These are phyloP conservation scores for Neosilurus hyrtlii DNA, from an alignment of 2,797 vertebrate species.

Conservation along the genomic window DNA sequence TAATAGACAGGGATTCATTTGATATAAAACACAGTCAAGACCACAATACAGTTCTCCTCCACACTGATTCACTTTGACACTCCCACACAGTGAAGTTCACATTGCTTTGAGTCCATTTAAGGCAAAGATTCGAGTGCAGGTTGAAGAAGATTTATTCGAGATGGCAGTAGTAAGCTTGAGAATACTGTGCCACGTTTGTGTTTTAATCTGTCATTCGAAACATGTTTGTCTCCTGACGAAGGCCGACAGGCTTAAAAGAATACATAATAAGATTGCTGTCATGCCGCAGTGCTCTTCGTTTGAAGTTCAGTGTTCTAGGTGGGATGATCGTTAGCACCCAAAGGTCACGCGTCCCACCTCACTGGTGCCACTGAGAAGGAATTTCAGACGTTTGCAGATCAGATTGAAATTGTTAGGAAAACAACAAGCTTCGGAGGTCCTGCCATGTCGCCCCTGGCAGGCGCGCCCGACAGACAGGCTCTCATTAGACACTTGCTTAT, in stretches of 20 bases:
- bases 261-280: conserved; percentile 24
- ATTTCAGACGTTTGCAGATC: conserved; percentile 42
- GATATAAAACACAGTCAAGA: conserved; percentile 47
- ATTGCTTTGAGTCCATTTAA: conserved; percentile 46
- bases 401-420: conserved; percentile 48
- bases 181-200: not conserved
- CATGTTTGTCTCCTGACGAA: conserved; percentile 25
- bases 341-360: conserved; percentile 51
- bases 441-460: conserved; percentile 41
- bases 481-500: conserved; percentile 59
- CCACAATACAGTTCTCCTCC: conserved; percentile 41
- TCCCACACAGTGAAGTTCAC: conserved; percentile 25
- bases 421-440: conserved; percentile 43
- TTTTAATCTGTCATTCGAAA: conserved; percentile 35
- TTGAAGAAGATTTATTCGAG: conserved; percentile 42
- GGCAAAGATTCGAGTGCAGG: conserved; percentile 24
- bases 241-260: conserved; percentile 39
- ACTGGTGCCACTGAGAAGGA: conserved; percentile 41
- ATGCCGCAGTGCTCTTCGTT: conserved; percentile 43
- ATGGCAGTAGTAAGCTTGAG: conserved; percentile 34
- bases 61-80: conserved; percentile 41
- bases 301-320: conserved; percentile 25
- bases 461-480: conserved; percentile 45
- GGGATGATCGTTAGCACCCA: conserved; percentile 55
- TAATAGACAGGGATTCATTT: conserved; percentile 43